phyloP scores from a whole-genome alignment of 2,113 vertebrate species.

The Aythya baeri region DNA sequence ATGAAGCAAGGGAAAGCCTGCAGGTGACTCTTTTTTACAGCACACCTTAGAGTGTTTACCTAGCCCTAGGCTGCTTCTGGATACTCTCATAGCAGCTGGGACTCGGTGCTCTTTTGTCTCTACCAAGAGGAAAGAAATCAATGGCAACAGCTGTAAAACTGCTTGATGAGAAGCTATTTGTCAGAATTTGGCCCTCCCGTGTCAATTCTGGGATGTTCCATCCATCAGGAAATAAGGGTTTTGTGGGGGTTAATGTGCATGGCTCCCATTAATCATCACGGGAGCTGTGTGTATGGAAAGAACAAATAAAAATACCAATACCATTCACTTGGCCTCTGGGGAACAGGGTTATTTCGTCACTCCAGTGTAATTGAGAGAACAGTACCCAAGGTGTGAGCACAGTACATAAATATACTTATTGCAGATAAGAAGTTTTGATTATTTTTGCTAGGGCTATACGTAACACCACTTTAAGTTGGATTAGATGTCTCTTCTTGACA shows the following conservation, averaged over 20 bases:
- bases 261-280: not conserved
- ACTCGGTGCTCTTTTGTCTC: not conserved
- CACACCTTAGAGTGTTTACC: not conserved
- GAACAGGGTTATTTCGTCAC: not conserved
- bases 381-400: not conserved
- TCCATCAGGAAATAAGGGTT: not conserved
- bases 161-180: too few species aligned
- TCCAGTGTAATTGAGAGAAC: not conserved
- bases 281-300: not conserved
- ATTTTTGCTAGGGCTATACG: slow-evolving; percentile 19
- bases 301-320: not conserved
- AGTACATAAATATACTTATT: slow-evolving; percentile 16
- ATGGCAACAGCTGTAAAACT: not conserved
- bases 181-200: not conserved
- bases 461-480: slow-evolving; percentile 34
- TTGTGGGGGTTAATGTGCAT: not conserved
- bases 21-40: not conserved
- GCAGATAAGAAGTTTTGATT: slow-evolving; percentile 24
- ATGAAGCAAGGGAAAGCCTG: not conserved
- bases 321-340: not conserved
- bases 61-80: not conserved
- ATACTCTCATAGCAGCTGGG: too few species aligned
- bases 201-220: not conserved
- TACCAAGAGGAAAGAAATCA: not conserved
- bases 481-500: slow-evolving; percentile 61